Evolutionary conservation across 2,797 vertebrate species (phyloP).

Genomic region (Enteromius thamalakanensis): DNA sequence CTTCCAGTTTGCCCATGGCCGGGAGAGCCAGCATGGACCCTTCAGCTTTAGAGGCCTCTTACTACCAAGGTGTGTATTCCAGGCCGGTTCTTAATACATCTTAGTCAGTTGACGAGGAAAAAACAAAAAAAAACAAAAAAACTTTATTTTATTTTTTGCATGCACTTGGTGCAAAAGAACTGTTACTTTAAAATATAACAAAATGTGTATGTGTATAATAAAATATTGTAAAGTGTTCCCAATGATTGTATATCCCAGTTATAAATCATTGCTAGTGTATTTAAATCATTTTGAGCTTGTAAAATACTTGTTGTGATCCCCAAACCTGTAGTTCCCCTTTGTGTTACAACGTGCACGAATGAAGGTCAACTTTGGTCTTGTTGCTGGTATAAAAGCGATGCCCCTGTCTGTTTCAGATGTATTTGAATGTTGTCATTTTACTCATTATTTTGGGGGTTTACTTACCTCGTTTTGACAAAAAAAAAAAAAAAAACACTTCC

Average conservation of each 20-base stretch:
- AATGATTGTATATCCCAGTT: constrained; percentile 75
- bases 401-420: constrained; percentile 62
- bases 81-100: constrained; percentile 96
- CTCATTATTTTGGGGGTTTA: constrained; percentile 60
- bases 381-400: constrained; percentile 58
- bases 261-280: constrained; percentile 76
- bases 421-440: constrained; percentile 68
- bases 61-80: constrained; percentile 97
- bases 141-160: constrained; percentile 73
- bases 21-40: constrained; percentile 86
- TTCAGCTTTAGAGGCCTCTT: constrained; percentile 90
- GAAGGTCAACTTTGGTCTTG: constrained; percentile 67
- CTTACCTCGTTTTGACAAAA: constrained; percentile 64
- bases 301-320: constrained; percentile 76
- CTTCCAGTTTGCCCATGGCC: constrained; percentile 82
- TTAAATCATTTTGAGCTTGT: constrained; percentile 77
- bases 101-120: constrained; percentile 76
- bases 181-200: constrained; percentile 85
- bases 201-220: constrained; percentile 72
- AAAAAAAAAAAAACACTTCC: constrained; percentile 39
- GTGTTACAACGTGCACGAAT: constrained; percentile 74
- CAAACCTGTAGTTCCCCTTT: constrained; percentile 61
- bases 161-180: constrained; percentile 81
- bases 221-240: constrained; percentile 71
- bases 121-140: constrained; percentile 16